Conservation (phyloP, 2,113 vertebrate genomes). For the Tympanuchus pallidicinctus region DNA sequence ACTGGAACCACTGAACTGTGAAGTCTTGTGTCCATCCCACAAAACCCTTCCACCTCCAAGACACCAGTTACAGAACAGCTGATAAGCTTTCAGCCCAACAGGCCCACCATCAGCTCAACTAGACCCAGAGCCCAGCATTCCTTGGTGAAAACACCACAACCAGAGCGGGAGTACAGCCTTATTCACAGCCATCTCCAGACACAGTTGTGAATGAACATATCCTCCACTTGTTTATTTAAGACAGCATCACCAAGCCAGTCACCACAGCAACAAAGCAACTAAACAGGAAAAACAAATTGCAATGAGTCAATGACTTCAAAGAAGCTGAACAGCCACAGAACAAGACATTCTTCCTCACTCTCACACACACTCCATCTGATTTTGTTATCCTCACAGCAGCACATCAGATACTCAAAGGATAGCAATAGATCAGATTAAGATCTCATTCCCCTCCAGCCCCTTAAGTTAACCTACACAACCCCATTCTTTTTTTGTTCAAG, state of each 20-base stretch:
- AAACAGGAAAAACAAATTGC: slow-evolving; percentile 49
- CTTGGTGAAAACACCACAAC: neutral
- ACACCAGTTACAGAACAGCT: neutral
- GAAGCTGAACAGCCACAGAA: neutral
- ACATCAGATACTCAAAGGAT: neutral
- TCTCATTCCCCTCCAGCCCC: neutral
- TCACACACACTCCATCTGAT: neutral
- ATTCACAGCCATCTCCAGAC: accelerated
- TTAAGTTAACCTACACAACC: neutral
- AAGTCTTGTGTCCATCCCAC: neutral
- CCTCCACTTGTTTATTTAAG: neutral
- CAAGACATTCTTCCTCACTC: slow-evolving; percentile 13
- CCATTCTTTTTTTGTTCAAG: neutral
- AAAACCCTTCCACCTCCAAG: neutral
- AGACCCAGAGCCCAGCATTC: neutral
- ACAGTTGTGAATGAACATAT: neutral
- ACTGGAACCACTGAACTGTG: accelerated
- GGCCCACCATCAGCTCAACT: neutral
- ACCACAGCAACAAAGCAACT: slow-evolving; percentile 19
- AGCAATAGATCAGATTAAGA: neutral
- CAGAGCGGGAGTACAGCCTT: neutral
- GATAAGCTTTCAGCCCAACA: neutral
- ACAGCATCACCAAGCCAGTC: neutral
- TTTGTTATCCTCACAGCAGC: neutral
- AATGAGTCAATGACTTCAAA: slow-evolving; percentile 60